phyloP scores from a whole-genome alignment of 2,888 invertebrate genomes.

The Oscheius myriophilus region DNA sequence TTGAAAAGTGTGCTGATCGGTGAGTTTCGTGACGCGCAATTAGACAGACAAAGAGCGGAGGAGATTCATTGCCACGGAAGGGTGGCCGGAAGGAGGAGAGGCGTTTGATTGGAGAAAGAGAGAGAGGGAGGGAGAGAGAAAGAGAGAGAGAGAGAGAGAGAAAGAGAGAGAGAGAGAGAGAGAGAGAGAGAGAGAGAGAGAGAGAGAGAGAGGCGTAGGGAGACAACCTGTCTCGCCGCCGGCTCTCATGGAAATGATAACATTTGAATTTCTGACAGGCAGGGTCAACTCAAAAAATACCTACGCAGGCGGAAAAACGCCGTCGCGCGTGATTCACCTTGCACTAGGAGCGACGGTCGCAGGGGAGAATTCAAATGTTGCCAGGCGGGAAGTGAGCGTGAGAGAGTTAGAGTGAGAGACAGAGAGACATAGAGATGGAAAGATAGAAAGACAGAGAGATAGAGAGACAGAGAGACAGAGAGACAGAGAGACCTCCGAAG shows the following conservation, averaged over 20 bases:
- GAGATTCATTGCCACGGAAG: conserved; percentile 1
- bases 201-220: not conserved
- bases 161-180: conserved; percentile 3
- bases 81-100: not conserved
- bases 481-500: too few relatives aligned
- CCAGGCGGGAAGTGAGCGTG: not conserved
- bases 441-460: too few relatives aligned
- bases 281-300: too few relatives aligned
- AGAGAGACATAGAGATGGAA: too few relatives aligned
- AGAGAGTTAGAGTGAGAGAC: not conserved
- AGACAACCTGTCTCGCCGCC: not conserved
- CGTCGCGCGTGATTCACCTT: too few relatives aligned
- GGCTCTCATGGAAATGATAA: too few relatives aligned
- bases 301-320: too few relatives aligned
- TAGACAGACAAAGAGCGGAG: not conserved
- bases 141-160: not conserved
- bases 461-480: too few relatives aligned
- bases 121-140: conserved; percentile 1
- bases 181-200: not conserved
- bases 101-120: not conserved
- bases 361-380: too few relatives aligned
- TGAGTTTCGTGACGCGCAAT: not conserved
- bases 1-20: not conserved
- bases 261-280: too few relatives aligned
- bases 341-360: too few relatives aligned